Conservation (phyloP, 2,888 invertebrate species). For the Allygus modestus region DNA sequence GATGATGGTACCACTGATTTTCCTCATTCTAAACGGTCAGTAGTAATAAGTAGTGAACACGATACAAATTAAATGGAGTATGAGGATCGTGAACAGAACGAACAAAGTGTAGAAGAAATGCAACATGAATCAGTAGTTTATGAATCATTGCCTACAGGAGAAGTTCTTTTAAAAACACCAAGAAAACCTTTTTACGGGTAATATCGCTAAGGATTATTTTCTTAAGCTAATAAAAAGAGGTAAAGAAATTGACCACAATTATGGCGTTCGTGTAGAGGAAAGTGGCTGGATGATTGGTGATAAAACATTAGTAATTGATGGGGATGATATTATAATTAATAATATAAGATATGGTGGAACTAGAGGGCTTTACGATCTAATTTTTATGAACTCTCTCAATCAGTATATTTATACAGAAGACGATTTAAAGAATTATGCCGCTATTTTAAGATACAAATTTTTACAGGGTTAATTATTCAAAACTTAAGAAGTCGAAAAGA, state of each 20-base stretch:
- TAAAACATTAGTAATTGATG: not conserved
- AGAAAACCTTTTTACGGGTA: not conserved
- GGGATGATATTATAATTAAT: conserved; percentile 11
- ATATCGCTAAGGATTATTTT: conserved; percentile 13
- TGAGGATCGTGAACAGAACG: not conserved
- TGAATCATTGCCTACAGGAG: not conserved
- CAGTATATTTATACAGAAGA: conserved; percentile 9
- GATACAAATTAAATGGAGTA: not conserved
- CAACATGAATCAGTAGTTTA: not conserved
- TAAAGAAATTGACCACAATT: conserved; percentile 5
- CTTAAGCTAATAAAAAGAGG: not conserved
- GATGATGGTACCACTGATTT: not conserved
- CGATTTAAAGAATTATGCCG: conserved; percentile 18
- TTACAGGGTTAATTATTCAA: conserved; percentile 2
- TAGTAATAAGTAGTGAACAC: not conserved
- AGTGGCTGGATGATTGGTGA: conserved; percentile 48
- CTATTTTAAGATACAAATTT: conserved; percentile 34
- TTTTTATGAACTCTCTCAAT: conserved; percentile 39
- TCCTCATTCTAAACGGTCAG: not conserved
- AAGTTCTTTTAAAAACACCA: conserved; percentile 15
- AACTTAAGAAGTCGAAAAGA: not conserved
- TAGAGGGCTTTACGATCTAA: conserved; percentile 42
- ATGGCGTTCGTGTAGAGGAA: conserved; percentile 4
- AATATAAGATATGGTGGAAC: conserved; percentile 22
- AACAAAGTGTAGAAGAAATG: no score